phyloP scores from a whole-genome alignment of 2,797 vertebrate species.

The Platyrinchus mystaceus region DNA sequence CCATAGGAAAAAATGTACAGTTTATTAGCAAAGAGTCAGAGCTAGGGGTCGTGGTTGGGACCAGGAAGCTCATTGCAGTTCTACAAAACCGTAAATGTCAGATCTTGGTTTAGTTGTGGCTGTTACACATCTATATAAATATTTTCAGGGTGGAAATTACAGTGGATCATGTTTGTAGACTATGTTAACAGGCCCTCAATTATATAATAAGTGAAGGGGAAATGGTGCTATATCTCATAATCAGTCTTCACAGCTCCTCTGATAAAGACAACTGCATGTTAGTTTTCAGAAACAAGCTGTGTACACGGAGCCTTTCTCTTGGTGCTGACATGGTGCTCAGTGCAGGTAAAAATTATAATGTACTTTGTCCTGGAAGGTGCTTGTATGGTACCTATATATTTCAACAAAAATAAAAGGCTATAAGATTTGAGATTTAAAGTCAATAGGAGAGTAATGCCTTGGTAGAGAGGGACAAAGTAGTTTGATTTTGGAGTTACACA shows the following conservation, averaged over 20 bases:
- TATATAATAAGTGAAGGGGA: background rate
- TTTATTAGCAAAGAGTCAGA: slow-evolving; percentile 8
- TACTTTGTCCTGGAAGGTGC: background rate
- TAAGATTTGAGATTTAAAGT: background rate
- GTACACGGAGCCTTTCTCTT: background rate
- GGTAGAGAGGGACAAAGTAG: background rate
- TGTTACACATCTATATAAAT: slow-evolving; percentile 55
- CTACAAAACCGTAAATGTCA: slow-evolving; percentile 52
- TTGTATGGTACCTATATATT: background rate
- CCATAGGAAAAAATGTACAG: background rate
- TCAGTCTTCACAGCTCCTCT: background rate
- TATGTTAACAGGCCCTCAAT: background rate
- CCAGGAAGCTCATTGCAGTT: background rate
- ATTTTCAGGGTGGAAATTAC: slow-evolving; percentile 45
- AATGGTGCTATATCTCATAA: background rate
- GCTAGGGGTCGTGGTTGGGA: background rate
- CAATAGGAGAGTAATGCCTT: background rate
- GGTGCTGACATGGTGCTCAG: background rate
- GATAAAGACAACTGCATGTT: background rate
- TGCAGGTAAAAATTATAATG: background rate
- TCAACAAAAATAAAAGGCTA: background rate
- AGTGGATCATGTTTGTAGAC: background rate
- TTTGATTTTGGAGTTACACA: background rate
- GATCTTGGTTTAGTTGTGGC: slow-evolving; percentile 42
- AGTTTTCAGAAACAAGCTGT: background rate